Evolutionary conservation across 2,113 vertebrate species (phyloP).

Genomic region (Tragulus kanchil): DNA sequence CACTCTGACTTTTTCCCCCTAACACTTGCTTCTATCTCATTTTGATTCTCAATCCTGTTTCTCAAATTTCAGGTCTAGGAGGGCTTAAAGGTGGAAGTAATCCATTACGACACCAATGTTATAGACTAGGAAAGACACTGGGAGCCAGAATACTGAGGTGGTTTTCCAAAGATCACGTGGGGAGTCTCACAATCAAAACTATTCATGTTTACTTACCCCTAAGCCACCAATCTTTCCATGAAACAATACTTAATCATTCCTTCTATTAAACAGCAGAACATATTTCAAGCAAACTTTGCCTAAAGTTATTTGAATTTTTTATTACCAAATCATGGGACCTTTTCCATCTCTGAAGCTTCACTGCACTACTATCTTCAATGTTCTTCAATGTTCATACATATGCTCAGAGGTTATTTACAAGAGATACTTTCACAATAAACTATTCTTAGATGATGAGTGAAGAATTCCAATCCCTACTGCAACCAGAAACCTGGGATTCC

Average conservation of each 20-base stretch:
- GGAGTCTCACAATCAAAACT: neutral
- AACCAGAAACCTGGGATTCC: neutral
- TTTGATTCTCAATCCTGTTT: conserved; percentile 24
- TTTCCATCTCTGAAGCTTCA: neutral
- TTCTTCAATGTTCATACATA: neutral
- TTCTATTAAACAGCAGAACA: conserved; percentile 15
- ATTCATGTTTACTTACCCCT: neutral
- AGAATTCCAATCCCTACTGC: neutral
- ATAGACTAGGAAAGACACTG: neutral
- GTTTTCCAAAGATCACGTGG: neutral
- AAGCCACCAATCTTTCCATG: neutral
- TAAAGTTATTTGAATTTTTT: conserved; percentile 21
- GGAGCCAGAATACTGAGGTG: neutral
- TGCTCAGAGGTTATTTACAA: conserved; percentile 5
- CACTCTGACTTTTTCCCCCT: neutral
- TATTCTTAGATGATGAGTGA: neutral
- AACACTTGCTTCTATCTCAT: neutral
- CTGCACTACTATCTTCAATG: neutral
- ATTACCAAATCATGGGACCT: neutral
- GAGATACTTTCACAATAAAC: neutral
- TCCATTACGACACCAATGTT: neutral
- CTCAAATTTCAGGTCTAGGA: neutral
- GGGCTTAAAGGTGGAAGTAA: neutral
- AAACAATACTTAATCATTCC: neutral
- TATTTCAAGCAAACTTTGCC: conserved; percentile 3